Evolutionary conservation across 1,140 invertebrate species (phyloP).

Genomic region (Oryctes rhinoceros): DNA sequence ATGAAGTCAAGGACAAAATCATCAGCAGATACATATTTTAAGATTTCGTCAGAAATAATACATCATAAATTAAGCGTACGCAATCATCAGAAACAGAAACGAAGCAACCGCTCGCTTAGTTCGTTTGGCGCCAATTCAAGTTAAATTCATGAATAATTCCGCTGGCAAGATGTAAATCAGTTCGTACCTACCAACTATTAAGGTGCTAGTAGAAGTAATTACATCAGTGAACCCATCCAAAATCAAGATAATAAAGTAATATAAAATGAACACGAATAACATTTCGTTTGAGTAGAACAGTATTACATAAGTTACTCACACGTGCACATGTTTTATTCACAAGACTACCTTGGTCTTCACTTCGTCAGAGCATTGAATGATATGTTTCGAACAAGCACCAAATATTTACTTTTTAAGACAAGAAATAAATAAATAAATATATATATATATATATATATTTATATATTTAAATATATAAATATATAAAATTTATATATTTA

Average conservation of each 20-base stretch:
- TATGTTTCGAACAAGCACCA: too few relatives aligned
- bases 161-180: neutral
- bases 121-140: conserved; percentile 5
- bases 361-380: too few relatives aligned
- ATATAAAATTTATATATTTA: too few relatives aligned
- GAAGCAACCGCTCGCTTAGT: neutral
- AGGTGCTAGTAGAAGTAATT: neutral
- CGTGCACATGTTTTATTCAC: too few relatives aligned
- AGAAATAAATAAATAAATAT: too few relatives aligned
- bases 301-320: neutral
- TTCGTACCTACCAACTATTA: conserved; percentile 1
- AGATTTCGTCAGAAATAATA: neutral
- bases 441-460: too few relatives aligned
- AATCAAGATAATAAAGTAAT: neutral
- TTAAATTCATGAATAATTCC: conserved; percentile 21
- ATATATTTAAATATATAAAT: too few relatives aligned
- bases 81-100: neutral
- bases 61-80: conserved; percentile 12
- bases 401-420: too few relatives aligned
- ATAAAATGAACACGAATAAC: neutral
- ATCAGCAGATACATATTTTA: neutral
- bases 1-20: neutral
- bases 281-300: neutral
- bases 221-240: neutral
- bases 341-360: too few relatives aligned